Base-by-base conservation (phyloP, 1,140 invertebrate genomes). In the Orchestia grillus region DNA sequence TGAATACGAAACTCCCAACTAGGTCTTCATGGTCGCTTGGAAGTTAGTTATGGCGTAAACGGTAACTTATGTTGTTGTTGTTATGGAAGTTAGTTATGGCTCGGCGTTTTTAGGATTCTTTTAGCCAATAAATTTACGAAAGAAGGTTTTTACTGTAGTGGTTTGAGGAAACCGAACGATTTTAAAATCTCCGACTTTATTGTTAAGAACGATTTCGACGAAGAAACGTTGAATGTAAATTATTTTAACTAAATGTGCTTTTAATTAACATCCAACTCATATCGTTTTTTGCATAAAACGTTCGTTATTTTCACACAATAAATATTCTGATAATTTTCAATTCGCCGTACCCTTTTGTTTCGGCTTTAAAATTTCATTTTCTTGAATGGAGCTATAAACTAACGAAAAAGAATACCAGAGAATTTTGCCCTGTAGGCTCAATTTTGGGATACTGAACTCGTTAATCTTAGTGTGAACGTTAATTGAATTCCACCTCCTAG, bases 381-480 rank as follows among this genome's bases (percentile, higher is more conserved):
- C 36, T 77, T 23, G 36, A 77, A 77, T 36, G 36, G n/a, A 77
- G 62, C 3, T 36, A 36, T 77, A 36, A 15, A 36, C 62, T 77
- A 19, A n/a, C n/a, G 1, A 77, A 23, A 77, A 77, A 36, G 36
- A 77, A 36, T 36, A 36, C 36, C 62, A 36, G 62, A 36, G 62
- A 53, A 23, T 77, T 77, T 36, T 36, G 62, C 62, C 62, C 28
- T 36, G 62, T 77, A 77, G 36, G 62, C 36, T 77, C 11, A 77
- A 77, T 77, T 77, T 77, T 77, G 62, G 11, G 28, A 36, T 15
- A 77, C 62, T 77, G 62, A 8, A 77, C 62, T 77, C 62, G 28
- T 77, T 77, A 42, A 90, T 90, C 88, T 90, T 42, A 41, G 36
- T 90, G 88, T 44, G 88, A 90, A 90, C 43, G 88, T 44, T 90